Evolutionary conservation across 2,113 vertebrate genomes (phyloP).

Genomic region (Laticauda laticaudata): DNA sequence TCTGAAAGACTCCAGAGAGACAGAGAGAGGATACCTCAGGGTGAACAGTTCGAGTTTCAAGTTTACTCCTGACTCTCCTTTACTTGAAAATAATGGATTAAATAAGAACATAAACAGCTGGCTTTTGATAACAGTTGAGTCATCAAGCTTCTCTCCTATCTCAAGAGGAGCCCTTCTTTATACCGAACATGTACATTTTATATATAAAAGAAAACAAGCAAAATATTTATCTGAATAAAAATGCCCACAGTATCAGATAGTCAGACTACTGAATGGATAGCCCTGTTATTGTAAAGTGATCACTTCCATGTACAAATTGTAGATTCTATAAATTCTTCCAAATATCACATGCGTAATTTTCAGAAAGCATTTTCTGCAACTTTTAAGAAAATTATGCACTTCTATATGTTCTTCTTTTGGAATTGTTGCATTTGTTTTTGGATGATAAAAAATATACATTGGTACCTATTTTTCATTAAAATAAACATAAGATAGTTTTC

Average conservation of each 20-base stretch:
- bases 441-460: background rate
- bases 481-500: background rate
- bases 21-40: background rate
- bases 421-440: background rate
- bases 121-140: background rate
- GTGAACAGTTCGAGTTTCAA: background rate
- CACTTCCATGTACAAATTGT: background rate
- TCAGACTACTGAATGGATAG: background rate
- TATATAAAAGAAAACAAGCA: background rate
- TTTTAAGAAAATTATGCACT: background rate
- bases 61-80: background rate
- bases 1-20: constrained; percentile 1
- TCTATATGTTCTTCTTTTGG: background rate
- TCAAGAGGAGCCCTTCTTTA: background rate
- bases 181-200: background rate
- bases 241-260: background rate
- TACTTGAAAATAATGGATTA: background rate
- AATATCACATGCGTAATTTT: background rate
- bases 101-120: background rate
- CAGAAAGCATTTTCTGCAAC: background rate
- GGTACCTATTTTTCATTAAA: background rate
- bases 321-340: background rate
- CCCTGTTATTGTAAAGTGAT: background rate
- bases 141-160: background rate
- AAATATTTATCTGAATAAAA: background rate